phyloP scores from a whole-genome alignment of 1,140 invertebrate species.

The Sycobia sp. region DNA sequence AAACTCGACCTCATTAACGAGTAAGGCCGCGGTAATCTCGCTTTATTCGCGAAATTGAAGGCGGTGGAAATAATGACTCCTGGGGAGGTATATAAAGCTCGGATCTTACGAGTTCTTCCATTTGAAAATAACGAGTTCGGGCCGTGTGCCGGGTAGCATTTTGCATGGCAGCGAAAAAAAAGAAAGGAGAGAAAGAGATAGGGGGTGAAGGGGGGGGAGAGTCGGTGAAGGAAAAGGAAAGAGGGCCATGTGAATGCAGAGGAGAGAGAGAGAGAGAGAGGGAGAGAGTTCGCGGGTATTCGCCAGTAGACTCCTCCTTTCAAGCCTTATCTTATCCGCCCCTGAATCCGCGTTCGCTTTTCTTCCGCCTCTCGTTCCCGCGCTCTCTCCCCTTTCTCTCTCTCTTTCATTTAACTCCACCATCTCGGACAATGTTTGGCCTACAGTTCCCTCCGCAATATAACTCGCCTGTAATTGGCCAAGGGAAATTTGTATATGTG shows the following conservation, averaged over 20 bases:
- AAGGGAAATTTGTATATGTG: too few species aligned
- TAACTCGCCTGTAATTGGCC: conserved; percentile 17
- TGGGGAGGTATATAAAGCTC: conserved; percentile 3
- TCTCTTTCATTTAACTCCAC: neutral
- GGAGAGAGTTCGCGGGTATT: conserved; percentile 13
- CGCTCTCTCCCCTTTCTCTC: conserved; percentile 25
- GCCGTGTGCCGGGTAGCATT: conserved; percentile 3
- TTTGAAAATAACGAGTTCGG: conserved; percentile 29
- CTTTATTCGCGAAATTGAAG: conserved; percentile 30
- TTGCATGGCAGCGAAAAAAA: conserved; percentile 7
- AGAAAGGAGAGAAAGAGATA: neutral
- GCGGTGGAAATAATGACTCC: conserved; percentile 26
- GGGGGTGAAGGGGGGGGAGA: neutral
- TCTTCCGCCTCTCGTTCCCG: conserved; percentile 1
- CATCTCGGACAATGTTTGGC: conserved; percentile 30
- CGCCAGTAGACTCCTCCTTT: conserved; percentile 40
- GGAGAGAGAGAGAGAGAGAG: neutral
- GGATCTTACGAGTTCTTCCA: conserved; percentile 28
- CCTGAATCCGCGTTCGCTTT: conserved; percentile 35
- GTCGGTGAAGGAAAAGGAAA: neutral
- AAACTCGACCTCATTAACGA: conserved; percentile 25
- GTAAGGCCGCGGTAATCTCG: conserved; percentile 24
- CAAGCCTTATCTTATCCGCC: conserved; percentile 49
- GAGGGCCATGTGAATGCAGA: neutral
- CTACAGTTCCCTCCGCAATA: conserved; percentile 47